Evolutionary conservation across 2,888 invertebrate genomes (phyloP), one percentile per base, ranked within the genome.

Genomic region (Rugalucina vietnamica): DNA sequence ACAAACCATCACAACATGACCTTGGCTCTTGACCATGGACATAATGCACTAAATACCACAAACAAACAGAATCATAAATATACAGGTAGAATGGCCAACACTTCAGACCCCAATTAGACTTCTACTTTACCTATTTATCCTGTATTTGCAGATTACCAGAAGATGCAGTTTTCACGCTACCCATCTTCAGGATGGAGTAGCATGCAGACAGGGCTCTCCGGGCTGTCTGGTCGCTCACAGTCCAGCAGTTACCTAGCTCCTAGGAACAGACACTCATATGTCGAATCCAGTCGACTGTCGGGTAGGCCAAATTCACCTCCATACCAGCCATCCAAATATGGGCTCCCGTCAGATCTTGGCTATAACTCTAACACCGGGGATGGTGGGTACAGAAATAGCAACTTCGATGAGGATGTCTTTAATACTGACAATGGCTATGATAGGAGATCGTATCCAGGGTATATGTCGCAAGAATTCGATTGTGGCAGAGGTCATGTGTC

Each of bases 121-220:
- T n/a, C n/a, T n/a, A n/a, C n/a, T n/a, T n/a, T n/a, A n/a, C n/a
- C n/a, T n/a, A n/a, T n/a, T n/a, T n/a, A n/a, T n/a, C n/a, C n/a
- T n/a, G n/a, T n/a, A n/a, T 32, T 89, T 87, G 24, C 90, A 92
- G 92, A 92, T 80, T 91, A 91, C 78, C 90, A 92, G 90, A 92
- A 92, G 88, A 91, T 92, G 91, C 84, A 91, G 70, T 91, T 91
- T 60, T 73, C 82, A 37, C 85, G 81, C 75, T 82, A 83, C 75
- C 77, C 85, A 74, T 76, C 85, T 43, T 75, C 90, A 88, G 87
- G 88, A 77, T 86, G 85, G 84, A 82, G 88, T 76, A 86, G 82
- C 76, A 85, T 84, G 37, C 87, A 84, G 76, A 79, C 85, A 24
- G 75, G 81, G 49, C 76, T 77, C 36, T 50, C 77, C 2, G 71